These are phyloP conservation scores for Polylopha cassiicola DNA, from an alignment of 2,888 invertebrate genomes.

Conservation along the genomic window DNA sequence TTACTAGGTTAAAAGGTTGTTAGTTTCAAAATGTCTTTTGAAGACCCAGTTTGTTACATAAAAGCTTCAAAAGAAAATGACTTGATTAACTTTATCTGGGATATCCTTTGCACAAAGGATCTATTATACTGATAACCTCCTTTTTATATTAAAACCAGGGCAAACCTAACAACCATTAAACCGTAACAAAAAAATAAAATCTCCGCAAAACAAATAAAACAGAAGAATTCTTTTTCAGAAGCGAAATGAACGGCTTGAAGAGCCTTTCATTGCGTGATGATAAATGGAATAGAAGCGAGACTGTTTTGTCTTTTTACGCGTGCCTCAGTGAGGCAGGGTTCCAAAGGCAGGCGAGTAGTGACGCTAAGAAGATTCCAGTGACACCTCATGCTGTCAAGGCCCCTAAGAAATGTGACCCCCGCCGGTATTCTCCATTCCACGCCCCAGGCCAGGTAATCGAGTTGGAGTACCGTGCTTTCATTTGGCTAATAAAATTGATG, in stretches of 20 bases:
- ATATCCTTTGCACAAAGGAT: conserved; percentile 13
- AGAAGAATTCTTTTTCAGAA: conserved; percentile 15
- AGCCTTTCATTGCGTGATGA: conserved; percentile 23
- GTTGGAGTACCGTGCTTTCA: conserved; percentile 16
- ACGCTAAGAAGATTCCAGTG: conserved; percentile 30
- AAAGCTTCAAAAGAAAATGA: too few species aligned
- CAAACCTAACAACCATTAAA: conserved; percentile 15
- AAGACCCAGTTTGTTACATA: too few species aligned
- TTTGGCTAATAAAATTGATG: conserved; percentile 20
- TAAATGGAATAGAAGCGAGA: conserved; percentile 7
- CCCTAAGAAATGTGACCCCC: conserved; percentile 36
- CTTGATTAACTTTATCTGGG: too few species aligned
- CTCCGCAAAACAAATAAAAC: conserved; percentile 4
- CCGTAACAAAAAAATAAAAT: too few species aligned
- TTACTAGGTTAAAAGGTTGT: too few species aligned
- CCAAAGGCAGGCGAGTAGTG: conserved; percentile 30
- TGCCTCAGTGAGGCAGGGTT: conserved; percentile 15
- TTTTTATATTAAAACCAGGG: conserved; percentile 10
- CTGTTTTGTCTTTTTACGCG: background rate
- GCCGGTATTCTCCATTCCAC: conserved; percentile 61
- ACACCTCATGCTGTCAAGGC: conserved; percentile 38
- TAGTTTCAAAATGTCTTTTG: too few species aligned
- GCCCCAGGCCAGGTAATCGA: conserved; percentile 50
- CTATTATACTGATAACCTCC: conserved; percentile 15
- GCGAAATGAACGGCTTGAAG: conserved; percentile 12